phyloP scores from a whole-genome alignment of 2,888 invertebrate genomes.

The Diarsia brunnea region DNA sequence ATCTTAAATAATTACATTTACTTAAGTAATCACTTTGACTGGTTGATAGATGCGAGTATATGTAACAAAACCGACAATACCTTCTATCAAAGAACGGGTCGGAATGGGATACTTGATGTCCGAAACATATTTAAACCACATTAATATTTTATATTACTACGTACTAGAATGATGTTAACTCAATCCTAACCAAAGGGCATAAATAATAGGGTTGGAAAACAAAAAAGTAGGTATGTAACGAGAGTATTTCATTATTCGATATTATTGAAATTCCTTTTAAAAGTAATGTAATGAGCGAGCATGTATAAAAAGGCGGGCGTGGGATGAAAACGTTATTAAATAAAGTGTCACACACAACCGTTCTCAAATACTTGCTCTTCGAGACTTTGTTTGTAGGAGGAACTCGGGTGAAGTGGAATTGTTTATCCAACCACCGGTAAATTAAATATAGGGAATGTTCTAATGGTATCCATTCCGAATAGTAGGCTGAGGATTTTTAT shows the following conservation, averaged over 20 bases:
- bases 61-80: not conserved
- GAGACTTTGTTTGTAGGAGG: not conserved
- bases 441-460: not conserved
- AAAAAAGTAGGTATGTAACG: not conserved
- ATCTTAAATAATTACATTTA: too few species aligned
- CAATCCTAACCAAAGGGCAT: not conserved
- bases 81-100: not conserved
- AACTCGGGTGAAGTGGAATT: slow-evolving; percentile 8
- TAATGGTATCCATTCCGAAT: not conserved
- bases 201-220: slow-evolving; percentile 1
- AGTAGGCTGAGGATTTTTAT: not conserved
- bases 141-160: not conserved
- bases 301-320: not conserved
- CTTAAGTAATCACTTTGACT: too few species aligned
- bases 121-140: not conserved
- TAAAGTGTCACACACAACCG: slow-evolving; percentile 7
- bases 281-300: not conserved
- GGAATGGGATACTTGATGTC: too few species aligned
- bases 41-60: too few species aligned
- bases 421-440: not conserved
- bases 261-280: not conserved
- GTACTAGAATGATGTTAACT: not conserved
- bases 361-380: slow-evolving; percentile 5
- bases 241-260: not conserved
- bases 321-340: slow-evolving; percentile 14